Conservation (phyloP, 1,140 invertebrate genomes). For the Eumeta japonica region DNA sequence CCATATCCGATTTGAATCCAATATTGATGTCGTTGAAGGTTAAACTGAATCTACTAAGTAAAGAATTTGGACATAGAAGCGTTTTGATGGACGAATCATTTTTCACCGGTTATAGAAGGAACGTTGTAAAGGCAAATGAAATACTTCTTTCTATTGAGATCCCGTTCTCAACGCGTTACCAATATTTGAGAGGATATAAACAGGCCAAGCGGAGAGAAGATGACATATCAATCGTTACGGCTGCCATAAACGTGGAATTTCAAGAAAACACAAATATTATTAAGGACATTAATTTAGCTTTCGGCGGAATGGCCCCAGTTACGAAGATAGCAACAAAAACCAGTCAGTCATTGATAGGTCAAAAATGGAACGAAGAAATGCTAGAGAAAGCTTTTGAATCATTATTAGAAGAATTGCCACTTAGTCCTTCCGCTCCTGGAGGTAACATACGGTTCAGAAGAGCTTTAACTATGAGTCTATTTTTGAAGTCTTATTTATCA, state of each 20-base stretch:
- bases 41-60: slow-evolving; percentile 59
- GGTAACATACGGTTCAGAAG: slow-evolving; percentile 85
- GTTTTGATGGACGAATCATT: slow-evolving; percentile 84
- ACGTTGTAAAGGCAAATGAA: slow-evolving; percentile 76
- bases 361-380: slow-evolving; percentile 73
- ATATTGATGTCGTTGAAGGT: slow-evolving; percentile 79
- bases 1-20: slow-evolving; percentile 94
- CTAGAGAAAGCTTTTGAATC: slow-evolving; percentile 66
- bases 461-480: slow-evolving; percentile 81
- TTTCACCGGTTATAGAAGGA: slow-evolving; percentile 86
- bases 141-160: slow-evolving; percentile 76
- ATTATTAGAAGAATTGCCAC: slow-evolving; percentile 74
- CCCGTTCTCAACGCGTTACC: slow-evolving; percentile 64
- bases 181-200: slow-evolving; percentile 87
- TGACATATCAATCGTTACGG: slow-evolving; percentile 95
- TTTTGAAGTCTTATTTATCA: slow-evolving; percentile 85
- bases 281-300: slow-evolving; percentile 69
- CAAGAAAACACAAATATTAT: slow-evolving; percentile 62
- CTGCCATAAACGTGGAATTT: slow-evolving; percentile 73
- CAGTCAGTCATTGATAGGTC: slow-evolving; percentile 63
- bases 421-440: slow-evolving; percentile 80
- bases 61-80: slow-evolving; percentile 57
- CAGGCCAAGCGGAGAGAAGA: slow-evolving; percentile 91
- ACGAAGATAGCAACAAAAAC: slow-evolving; percentile 79
- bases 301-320: slow-evolving; percentile 89